Conservation (phyloP, 2,888 invertebrate genomes). For the Leptinotarsa tumamoca region DNA sequence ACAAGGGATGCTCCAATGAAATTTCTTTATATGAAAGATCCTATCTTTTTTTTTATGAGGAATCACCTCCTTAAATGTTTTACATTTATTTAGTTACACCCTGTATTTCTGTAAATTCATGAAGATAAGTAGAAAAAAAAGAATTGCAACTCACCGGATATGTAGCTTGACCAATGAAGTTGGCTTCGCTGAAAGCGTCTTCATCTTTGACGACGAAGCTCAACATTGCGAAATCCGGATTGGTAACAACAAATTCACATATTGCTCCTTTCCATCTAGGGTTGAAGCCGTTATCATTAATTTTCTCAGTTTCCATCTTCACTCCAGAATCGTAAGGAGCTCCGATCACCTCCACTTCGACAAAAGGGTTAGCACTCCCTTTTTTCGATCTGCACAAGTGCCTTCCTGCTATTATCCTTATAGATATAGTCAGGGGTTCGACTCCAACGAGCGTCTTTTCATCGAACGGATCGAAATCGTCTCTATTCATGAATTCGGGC, state of each 20-base stretch:
- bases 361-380: constrained; percentile 89
- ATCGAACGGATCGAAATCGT: constrained; percentile 84
- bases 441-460: constrained; percentile 71
- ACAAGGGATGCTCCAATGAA: too few relatives aligned
- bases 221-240: constrained; percentile 86
- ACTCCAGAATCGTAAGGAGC: constrained; percentile 87
- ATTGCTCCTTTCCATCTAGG: constrained; percentile 89
- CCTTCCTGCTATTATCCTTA: constrained; percentile 89
- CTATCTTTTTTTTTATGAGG: too few relatives aligned
- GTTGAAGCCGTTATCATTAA: constrained; percentile 91
- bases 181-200: constrained; percentile 96
- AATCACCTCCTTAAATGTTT: too few relatives aligned
- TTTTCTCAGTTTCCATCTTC: constrained; percentile 81
- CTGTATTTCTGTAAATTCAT: too few relatives aligned
- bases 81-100: too few relatives aligned
- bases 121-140: constrained; percentile 1
- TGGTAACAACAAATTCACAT: constrained; percentile 84
- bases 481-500: constrained; percentile 88
- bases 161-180: constrained; percentile 96
- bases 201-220: constrained; percentile 94
- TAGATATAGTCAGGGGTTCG: constrained; percentile 74
- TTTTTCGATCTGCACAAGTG: constrained; percentile 87
- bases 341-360: constrained; percentile 91
- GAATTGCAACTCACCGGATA: constrained; percentile 76
- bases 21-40: too few relatives aligned